Evolutionary conservation across 2,888 invertebrate genomes (phyloP), one percentile per base, ranked within the genome.

Genomic region (Eudasyphora cyanicolor): DNA sequence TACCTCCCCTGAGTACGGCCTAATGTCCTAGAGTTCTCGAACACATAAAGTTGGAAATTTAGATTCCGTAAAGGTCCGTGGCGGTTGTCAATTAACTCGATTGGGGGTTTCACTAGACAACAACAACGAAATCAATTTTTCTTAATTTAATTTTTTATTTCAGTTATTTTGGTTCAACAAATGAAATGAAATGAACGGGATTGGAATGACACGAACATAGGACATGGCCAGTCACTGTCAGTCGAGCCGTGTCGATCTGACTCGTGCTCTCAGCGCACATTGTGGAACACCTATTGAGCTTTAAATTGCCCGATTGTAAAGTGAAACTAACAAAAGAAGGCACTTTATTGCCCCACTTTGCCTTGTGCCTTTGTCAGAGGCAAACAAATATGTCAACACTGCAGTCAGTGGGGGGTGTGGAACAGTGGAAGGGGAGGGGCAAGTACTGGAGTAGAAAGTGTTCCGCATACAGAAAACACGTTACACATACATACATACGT

Each of bases 71-170:
- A 19, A 38, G 10, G 67, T 67, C 42, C 14, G 35, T 42, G 67
- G 21, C 35, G n/a, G 42, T 67, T 67, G 35, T 67, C 76, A 82
- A 82, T 74, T 79, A 62, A 82, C 54, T 71, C 76, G 17, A 76
- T 79, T 64, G 82, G 79, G 79, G 38, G 32, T 35, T 54, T 12
- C 5, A 19, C 1, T 8, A 1, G 21, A 38, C 27, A 38, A 21
- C 35, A 19, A 38, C 64, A 35, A 35, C 12, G n/a, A 67, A 67
- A 38, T 67, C 42, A 17, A 67, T 67, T 38, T 67, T 42, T 67
- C 38, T 67, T 67, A 45, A 45, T 45, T 45, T n/a, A n/a, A 70
- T 62, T 78, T 82, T 78, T 51, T 70, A 75, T 78, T 76, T 29
- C 10, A 32, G 35, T 73, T 45, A 35, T 49, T n/a, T 17, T 49